Conservation (phyloP, 2,113 vertebrate genomes). For the Rissa tridactyla region DNA sequence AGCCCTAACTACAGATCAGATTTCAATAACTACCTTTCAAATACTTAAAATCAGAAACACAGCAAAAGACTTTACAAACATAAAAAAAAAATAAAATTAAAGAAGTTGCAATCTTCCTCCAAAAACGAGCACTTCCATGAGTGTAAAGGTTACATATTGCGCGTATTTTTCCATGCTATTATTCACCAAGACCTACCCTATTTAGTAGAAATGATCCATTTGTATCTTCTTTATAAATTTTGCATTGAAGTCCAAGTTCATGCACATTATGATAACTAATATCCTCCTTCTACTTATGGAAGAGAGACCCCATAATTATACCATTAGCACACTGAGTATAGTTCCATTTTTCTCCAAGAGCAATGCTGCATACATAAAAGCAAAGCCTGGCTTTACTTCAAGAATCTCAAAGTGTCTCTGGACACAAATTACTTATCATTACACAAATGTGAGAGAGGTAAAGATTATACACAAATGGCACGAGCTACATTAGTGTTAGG, state of each 20-base stretch:
- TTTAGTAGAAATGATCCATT: neutral
- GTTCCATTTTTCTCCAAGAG: conserved; percentile 19
- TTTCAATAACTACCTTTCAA: neutral
- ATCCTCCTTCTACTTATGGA: neutral
- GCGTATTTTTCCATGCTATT: neutral
- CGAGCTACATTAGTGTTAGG: neutral
- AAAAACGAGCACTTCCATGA: neutral
- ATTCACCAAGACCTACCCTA: neutral
- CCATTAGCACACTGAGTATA: neutral
- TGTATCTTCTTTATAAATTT: conserved; percentile 20
- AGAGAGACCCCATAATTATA: conserved; percentile 20
- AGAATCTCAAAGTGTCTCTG: neutral
- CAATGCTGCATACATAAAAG: neutral
- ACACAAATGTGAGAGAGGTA: neutral
- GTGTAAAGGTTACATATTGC: neutral
- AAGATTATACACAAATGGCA: neutral
- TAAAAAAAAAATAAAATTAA: neutral
- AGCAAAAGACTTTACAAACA: neutral
- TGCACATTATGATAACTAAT: conserved; percentile 28
- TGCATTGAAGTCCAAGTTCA: conserved; percentile 27
- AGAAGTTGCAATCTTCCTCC: neutral
- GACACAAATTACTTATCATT: neutral
- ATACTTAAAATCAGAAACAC: neutral
- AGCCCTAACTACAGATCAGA: neutral
- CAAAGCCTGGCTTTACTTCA: neutral